These are phyloP conservation scores for Tragulus kanchil DNA, from an alignment of 2,113 vertebrate genomes.

Conservation along the genomic window DNA sequence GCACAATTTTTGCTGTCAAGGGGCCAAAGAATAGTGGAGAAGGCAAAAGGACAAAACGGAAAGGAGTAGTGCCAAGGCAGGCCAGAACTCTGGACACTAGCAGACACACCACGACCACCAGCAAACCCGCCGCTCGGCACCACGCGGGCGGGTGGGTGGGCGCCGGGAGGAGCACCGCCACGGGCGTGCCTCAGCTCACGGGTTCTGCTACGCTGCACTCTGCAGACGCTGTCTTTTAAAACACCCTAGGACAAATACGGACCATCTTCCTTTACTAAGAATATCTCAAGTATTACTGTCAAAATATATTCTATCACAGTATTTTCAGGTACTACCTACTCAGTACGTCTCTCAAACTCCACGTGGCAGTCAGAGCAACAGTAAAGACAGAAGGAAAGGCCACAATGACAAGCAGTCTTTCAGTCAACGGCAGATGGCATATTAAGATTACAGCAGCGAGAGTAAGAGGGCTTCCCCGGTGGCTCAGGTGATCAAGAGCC, in stretches of 20 bases:
- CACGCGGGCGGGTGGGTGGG: too few species aligned
- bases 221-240: neutral
- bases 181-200: neutral
- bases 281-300: neutral
- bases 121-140: too few species aligned
- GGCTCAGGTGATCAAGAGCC: too few species aligned
- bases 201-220: neutral
- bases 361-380: neutral
- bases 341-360: neutral
- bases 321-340: neutral
- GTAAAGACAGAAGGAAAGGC: conserved; percentile 24
- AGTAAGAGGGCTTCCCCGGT: neutral
- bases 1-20: neutral
- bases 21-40: neutral
- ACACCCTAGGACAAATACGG: neutral
- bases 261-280: neutral
- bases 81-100: neutral
- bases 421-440: neutral
- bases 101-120: too few species aligned
- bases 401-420: neutral
- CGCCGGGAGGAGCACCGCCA: too few species aligned
- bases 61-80: neutral
- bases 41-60: conserved; percentile 28
- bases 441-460: neutral
- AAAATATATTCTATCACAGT: neutral